Conservation (phyloP, 2,113 vertebrate genomes). For the Erinaceus europaeus region DNA sequence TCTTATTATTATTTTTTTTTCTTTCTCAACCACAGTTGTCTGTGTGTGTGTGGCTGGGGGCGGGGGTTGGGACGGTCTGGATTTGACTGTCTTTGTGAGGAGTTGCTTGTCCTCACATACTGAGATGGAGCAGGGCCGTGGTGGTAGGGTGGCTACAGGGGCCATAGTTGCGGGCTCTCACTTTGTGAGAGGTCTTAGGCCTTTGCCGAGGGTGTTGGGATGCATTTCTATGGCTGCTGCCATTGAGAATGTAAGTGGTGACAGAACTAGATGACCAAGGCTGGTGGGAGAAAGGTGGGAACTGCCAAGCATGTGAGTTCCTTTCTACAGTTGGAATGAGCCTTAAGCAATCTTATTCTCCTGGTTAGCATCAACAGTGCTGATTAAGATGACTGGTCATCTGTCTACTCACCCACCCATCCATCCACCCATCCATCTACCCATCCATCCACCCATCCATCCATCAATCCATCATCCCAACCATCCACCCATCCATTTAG, state of each 20-base stretch:
- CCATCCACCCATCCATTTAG: too few species aligned
- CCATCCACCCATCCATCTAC: too few species aligned
- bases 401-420: too few species aligned
- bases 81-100: too few species aligned
- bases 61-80: neutral
- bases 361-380: too few species aligned
- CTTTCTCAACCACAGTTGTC: conserved; percentile 28
- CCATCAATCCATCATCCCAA: too few species aligned
- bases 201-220: neutral
- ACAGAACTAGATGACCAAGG: neutral
- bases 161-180: neutral
- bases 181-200: neutral
- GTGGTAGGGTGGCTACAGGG: too few species aligned
- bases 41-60: neutral
- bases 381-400: too few species aligned
- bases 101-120: too few species aligned
- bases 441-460: too few species aligned
- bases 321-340: neutral
- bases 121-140: too few species aligned
- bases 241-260: neutral
- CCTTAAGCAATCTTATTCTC: neutral
- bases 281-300: neutral
- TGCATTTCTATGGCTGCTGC: neutral
- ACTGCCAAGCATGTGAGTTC: neutral
- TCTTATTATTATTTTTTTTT: too few species aligned